Evolutionary conservation across 2,888 invertebrate genomes (phyloP).

Genomic region (Schrankia costaestrigalis): DNA sequence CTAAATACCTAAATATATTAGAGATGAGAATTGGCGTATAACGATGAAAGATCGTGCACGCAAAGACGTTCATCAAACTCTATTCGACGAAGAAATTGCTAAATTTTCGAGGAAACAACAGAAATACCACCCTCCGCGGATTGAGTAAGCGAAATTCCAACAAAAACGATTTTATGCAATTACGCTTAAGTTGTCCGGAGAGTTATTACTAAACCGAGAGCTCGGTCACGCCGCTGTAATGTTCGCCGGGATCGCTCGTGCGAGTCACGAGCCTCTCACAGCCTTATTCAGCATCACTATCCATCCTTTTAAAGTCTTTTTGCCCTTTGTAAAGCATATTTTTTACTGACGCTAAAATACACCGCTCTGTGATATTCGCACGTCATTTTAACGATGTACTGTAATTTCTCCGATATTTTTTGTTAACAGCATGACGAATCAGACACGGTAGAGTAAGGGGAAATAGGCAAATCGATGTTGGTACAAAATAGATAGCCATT

Average conservation of each 20-base stretch:
- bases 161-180: conserved; percentile 76
- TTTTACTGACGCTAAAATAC: conserved; percentile 28
- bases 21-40: neutral
- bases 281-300: conserved; percentile 48
- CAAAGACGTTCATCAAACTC: conserved; percentile 17
- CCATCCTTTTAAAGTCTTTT: conserved; percentile 41
- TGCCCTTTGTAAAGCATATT: conserved; percentile 45
- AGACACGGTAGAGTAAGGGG: neutral
- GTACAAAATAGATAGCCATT: too few species aligned
- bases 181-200: conserved; percentile 67
- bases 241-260: conserved; percentile 40
- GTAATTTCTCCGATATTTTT: conserved; percentile 22
- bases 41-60: conserved; percentile 14
- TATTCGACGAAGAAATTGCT: conserved; percentile 41
- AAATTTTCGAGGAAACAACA: conserved; percentile 56
- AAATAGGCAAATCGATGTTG: too few species aligned
- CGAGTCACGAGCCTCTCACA: conserved; percentile 63
- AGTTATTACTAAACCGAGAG: conserved; percentile 70
- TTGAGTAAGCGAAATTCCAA: conserved; percentile 71
- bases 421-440: conserved; percentile 9
- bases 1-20: too few species aligned
- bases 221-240: conserved; percentile 56
- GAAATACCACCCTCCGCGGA: conserved; percentile 55
- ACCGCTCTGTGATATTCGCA: conserved; percentile 17
- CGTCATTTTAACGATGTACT: conserved; percentile 31